Percentiles rank a stretch among this genome's conserved stretches.
These are phyloP conservation scores for Hypothenemus hampei DNA, from an alignment of 1,140 invertebrate species.

Conservation along the genomic window DNA sequence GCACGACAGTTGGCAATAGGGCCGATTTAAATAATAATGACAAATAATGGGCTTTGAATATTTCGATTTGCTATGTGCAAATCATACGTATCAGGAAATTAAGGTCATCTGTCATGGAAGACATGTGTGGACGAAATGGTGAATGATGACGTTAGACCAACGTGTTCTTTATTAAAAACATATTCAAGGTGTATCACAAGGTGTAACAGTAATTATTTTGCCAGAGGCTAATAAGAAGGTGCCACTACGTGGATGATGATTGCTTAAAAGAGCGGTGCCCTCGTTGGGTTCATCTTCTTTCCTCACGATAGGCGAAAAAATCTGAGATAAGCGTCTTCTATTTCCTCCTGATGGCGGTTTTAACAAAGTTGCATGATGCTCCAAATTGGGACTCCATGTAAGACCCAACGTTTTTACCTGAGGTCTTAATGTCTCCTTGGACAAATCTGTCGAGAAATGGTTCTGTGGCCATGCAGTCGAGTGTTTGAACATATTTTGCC, in stretches of 20 bases:
- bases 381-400: constrained; percentile 29
- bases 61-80: no score
- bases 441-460: constrained; percentile 26
- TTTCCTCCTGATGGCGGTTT: not conserved
- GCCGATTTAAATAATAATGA: no score
- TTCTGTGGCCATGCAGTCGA: not conserved
- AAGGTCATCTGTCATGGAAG: no score
- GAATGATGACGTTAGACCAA: no score
- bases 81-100: no score
- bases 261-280: constrained; percentile 9
- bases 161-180: not conserved
- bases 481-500: constrained; percentile 14
- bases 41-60: no score
- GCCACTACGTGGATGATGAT: not conserved
- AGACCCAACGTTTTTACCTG: constrained; percentile 20
- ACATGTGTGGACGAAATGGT: no score
- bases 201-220: constrained; percentile 31
- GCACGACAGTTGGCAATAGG: no score
- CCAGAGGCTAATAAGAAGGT: constrained; percentile 9
- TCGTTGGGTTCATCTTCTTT: constrained; percentile 10
- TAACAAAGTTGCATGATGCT: not conserved
- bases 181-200: constrained; percentile 21
- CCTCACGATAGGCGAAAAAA: constrained; percentile 16
- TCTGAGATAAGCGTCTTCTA: constrained; percentile 25
- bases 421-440: constrained; percentile 21